Percentiles rank a stretch among this genome's conserved stretches.
These are phyloP conservation scores for Lacanobia oleracea DNA, from an alignment of 2,888 invertebrate genomes.

Conservation along the genomic window DNA sequence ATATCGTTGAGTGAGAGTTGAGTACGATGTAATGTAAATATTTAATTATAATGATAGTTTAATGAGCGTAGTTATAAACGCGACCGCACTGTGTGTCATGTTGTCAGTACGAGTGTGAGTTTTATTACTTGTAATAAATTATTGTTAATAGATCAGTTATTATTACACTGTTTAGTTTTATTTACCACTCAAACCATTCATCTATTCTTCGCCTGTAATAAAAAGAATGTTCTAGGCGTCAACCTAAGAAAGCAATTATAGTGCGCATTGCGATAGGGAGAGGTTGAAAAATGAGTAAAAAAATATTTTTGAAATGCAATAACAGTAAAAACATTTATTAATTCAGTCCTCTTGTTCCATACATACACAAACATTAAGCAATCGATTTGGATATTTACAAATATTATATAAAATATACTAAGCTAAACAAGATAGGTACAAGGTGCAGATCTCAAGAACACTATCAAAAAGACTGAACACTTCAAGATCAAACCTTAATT, in stretches of 20 bases:
- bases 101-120: slow-evolving; percentile 83
- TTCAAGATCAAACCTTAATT: too few relatives aligned
- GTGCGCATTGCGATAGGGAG: not conserved
- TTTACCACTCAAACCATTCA: not conserved
- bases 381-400: slow-evolving; percentile 59
- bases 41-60: slow-evolving; percentile 77
- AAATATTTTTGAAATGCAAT: slow-evolving; percentile 25
- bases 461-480: not conserved
- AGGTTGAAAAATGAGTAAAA: not conserved
- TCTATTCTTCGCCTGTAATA: not conserved
- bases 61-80: slow-evolving; percentile 73
- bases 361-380: slow-evolving; percentile 53
- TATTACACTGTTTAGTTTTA: slow-evolving; percentile 70
- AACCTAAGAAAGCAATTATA: too few relatives aligned
- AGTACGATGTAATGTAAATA: slow-evolving; percentile 79
- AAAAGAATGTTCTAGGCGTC: too few relatives aligned
- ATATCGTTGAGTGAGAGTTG: slow-evolving; percentile 65
- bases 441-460: slow-evolving; percentile 26
- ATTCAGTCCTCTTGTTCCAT: slow-evolving; percentile 55
- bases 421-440: not conserved
- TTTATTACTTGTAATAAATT: slow-evolving; percentile 88
- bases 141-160: slow-evolving; percentile 90
- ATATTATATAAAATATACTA: slow-evolving; percentile 22
- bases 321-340: slow-evolving; percentile 60
- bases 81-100: slow-evolving; percentile 81